These are phyloP conservation scores for Stegodyphus mimosarum DNA, from an alignment of 1,140 invertebrate genomes.

Conservation along the genomic window DNA sequence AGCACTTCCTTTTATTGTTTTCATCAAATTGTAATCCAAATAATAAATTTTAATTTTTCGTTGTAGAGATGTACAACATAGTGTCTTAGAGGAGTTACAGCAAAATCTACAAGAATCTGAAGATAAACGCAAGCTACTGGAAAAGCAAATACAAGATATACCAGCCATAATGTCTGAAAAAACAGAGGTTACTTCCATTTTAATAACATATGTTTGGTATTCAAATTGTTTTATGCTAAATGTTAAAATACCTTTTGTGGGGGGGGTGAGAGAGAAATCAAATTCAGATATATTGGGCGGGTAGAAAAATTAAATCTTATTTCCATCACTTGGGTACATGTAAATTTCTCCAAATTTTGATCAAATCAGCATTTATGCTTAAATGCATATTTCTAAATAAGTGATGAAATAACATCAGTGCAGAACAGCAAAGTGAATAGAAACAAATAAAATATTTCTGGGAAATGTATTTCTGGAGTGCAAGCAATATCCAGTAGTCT, in stretches of 20 bases:
- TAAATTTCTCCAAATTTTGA: too few relatives aligned
- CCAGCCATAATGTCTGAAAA: slow-evolving; percentile 22
- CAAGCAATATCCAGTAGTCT: too few relatives aligned
- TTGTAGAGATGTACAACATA: slow-evolving; percentile 44
- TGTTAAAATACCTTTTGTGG: background rate
- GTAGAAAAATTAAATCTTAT: too few relatives aligned
- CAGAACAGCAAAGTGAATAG: too few relatives aligned
- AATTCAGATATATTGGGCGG: too few relatives aligned
- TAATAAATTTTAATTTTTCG: background rate
- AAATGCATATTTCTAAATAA: too few relatives aligned
- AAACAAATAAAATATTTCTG: too few relatives aligned
- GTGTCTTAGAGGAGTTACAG: slow-evolving; percentile 53
- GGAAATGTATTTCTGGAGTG: too few relatives aligned
- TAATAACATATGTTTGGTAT: background rate
- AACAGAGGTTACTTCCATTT: background rate
- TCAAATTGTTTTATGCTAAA: background rate
- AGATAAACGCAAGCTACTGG: slow-evolving; percentile 55
- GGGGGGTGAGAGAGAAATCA: too few relatives aligned
- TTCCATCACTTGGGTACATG: too few relatives aligned
- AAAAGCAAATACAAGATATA: slow-evolving; percentile 26
- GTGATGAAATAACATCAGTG: too few relatives aligned
- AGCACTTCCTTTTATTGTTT: background rate
- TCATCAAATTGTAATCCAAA: background rate
- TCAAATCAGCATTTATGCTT: too few relatives aligned
- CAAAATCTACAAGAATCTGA: slow-evolving; percentile 61